Evolutionary conservation across 2,113 vertebrate species (phyloP).

Genomic region (Neomonachus schauinslandi): DNA sequence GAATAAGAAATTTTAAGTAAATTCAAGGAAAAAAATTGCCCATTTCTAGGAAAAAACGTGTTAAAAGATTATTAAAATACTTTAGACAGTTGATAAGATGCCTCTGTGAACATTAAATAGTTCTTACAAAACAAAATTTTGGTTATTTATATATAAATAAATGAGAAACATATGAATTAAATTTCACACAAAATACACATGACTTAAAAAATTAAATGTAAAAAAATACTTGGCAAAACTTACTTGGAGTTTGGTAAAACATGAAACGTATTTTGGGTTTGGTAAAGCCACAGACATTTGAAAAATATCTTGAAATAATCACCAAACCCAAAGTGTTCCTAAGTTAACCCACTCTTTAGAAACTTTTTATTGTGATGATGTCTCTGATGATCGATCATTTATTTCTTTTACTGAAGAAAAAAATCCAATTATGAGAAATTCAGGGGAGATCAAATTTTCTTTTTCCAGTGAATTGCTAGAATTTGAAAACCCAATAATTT

Average conservation of each 20-base stretch:
- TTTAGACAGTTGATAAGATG: conserved; percentile 44
- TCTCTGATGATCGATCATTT: conserved; percentile 53
- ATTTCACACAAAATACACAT: conserved; percentile 59
- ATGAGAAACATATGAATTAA: conserved; percentile 51
- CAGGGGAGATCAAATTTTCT: conserved; percentile 37
- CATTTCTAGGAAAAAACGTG: conserved; percentile 43
- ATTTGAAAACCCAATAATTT: conserved; percentile 65
- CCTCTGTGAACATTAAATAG: neutral
- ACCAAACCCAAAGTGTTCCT: conserved; percentile 23
- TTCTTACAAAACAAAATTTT: conserved; percentile 60
- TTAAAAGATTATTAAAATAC: conserved; percentile 40
- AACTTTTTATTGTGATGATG: conserved; percentile 23
- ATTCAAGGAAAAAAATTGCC: neutral
- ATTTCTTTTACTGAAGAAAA: conserved; percentile 58
- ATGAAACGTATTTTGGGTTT: conserved; percentile 57
- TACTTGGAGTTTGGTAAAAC: conserved; percentile 54
- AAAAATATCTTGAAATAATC: conserved; percentile 66
- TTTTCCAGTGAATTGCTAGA: conserved; percentile 43
- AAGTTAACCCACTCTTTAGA: conserved; percentile 24
- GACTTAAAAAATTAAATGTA: conserved; percentile 61
- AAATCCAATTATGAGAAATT: conserved; percentile 17
- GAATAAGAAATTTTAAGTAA: conserved; percentile 7
- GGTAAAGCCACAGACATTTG: conserved; percentile 56
- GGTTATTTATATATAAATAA: conserved; percentile 53
- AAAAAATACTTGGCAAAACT: conserved; percentile 58